Conservation (phyloP, 2,797 vertebrate species). For the Dromococcyx pavoninus region DNA sequence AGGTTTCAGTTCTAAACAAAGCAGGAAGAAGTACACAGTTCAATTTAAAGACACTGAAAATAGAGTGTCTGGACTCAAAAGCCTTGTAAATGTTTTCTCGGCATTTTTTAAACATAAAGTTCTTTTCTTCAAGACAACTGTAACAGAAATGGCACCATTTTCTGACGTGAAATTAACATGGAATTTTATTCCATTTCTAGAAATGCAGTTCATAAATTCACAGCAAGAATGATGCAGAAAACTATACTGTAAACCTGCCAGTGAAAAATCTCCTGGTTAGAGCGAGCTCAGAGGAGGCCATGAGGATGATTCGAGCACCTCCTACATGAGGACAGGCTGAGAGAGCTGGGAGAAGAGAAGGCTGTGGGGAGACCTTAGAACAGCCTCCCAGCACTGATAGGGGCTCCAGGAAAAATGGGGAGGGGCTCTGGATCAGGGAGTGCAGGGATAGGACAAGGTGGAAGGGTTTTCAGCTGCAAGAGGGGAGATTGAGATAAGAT, state of each 20-base stretch:
- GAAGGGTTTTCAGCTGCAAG: too few relatives aligned
- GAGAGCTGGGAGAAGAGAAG: too few relatives aligned
- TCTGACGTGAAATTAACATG: neutral
- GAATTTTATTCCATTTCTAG: neutral
- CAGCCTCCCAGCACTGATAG: too few relatives aligned
- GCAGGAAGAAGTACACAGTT: neutral
- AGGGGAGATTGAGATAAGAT: too few relatives aligned
- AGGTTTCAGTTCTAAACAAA: neutral
- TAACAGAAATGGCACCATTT: neutral
- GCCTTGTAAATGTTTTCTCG: neutral
- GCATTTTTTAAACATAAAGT: rapidly evolving
- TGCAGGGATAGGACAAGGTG: too few relatives aligned
- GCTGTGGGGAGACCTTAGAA: too few relatives aligned
- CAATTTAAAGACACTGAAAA: neutral
- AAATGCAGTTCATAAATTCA: neutral
- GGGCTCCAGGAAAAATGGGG: too few relatives aligned
- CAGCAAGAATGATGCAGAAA: neutral
- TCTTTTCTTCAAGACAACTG: neutral
- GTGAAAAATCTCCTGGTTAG: neutral
- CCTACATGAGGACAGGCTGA: too few relatives aligned
- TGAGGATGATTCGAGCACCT: too few relatives aligned
- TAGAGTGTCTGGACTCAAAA: neutral
- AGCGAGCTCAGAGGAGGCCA: too few relatives aligned
- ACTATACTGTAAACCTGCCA: neutral
- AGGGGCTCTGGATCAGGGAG: too few relatives aligned